A percentile compares a stretch with the other conserved stretches of the same genome.
phyloP scores from a whole-genome alignment of 2,113 vertebrate genomes.

The Natator depressus region DNA sequence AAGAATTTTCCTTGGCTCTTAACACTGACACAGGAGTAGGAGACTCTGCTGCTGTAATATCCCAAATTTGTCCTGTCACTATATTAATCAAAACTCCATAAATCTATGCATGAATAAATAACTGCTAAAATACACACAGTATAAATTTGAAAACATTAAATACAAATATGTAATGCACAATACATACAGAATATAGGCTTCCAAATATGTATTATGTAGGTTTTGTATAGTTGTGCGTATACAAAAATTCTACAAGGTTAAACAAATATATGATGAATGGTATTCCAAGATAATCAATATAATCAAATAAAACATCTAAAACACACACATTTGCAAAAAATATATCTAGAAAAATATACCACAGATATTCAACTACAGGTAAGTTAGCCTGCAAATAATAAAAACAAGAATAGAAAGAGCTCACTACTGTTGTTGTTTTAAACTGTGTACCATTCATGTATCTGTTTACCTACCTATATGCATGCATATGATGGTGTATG shows the following conservation, averaged over 20 bases:
- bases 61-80: conserved; percentile 85
- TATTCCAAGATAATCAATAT: conserved; percentile 18
- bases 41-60: conserved; percentile 74
- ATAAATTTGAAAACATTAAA: neutral
- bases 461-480: neutral
- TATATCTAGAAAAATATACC: neutral
- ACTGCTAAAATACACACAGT: conserved; percentile 52
- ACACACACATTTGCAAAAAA: neutral
- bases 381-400: neutral
- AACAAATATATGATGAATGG: conserved; percentile 13
- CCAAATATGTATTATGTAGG: neutral
- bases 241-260: conserved; percentile 1
- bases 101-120: conserved; percentile 64
- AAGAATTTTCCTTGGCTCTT: conserved; percentile 78
- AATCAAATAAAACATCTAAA: neutral
- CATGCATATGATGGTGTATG: neutral
- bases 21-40: conserved; percentile 80
- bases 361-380: neutral
- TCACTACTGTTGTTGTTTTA: neutral
- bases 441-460: neutral
- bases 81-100: conserved; percentile 74
- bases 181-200: neutral
- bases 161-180: neutral
- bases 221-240: conserved; percentile 26
- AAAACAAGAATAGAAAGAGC: neutral